These are phyloP conservation scores for Pseudachorutes palmiensis DNA, from an alignment of 1,140 invertebrate species.

Conservation along the genomic window DNA sequence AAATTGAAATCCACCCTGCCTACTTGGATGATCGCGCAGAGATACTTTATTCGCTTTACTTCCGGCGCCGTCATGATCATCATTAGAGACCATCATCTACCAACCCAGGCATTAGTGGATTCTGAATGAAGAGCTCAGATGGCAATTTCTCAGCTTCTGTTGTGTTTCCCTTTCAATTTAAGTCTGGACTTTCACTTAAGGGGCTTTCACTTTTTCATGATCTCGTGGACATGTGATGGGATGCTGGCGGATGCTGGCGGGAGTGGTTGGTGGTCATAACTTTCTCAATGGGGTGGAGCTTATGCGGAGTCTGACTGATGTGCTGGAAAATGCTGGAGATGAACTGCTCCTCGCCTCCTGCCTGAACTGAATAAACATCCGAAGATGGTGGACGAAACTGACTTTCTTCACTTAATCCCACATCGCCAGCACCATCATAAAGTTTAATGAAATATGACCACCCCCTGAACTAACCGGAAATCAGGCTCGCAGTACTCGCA, in stretches of 20 bases:
- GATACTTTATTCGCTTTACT: too few species aligned
- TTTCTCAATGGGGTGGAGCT: constrained; percentile 13
- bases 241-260: not conserved
- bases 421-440: too few species aligned
- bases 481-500: not conserved
- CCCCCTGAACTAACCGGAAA: not conserved
- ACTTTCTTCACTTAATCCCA: not conserved
- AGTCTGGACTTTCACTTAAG: too few species aligned
- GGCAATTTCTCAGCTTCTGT: constrained; percentile 9
- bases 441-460: not conserved
- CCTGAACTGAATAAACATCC: constrained; percentile 9
- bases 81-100: not conserved
- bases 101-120: not conserved
- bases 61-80: constrained; percentile 1
- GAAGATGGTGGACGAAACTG: not conserved
- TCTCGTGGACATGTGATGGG: not conserved
- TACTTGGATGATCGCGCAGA: too few species aligned
- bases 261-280: constrained; percentile 22
- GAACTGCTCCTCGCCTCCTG: not conserved
- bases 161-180: constrained; percentile 16
- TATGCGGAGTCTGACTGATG: not conserved
- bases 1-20: too few species aligned
- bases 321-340: not conserved
- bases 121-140: constrained; percentile 12
- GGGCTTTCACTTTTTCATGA: constrained; percentile 11